Conservation (phyloP, 2,888 invertebrate species). For the Drosophila atroscutellata region DNA sequence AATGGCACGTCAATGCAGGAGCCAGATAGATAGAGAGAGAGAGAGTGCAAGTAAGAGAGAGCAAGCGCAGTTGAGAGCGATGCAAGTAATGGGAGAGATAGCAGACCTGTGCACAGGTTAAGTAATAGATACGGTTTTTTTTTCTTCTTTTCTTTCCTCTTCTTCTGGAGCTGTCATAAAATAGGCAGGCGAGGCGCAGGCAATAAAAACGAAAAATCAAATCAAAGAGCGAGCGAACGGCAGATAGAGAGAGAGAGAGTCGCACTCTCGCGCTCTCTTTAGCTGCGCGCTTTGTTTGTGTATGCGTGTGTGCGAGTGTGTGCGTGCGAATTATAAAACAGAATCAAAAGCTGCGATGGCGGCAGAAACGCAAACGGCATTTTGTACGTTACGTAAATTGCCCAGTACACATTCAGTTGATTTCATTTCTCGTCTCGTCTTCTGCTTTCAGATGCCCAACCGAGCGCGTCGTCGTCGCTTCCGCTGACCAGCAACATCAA, state of each 20-base stretch:
- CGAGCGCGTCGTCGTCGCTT: conserved; percentile 41
- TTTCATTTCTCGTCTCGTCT: conserved; percentile 59
- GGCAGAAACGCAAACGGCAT: conserved; percentile 66
- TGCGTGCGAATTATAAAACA: conserved; percentile 73
- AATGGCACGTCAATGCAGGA: conserved; percentile 60
- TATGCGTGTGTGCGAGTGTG: conserved; percentile 19
- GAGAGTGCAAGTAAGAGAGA: conserved; percentile 14
- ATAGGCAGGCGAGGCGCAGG: conserved; percentile 32
- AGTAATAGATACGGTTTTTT: conserved; percentile 71
- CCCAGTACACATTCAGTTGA: conserved; percentile 29
- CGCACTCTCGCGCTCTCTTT: conserved; percentile 13
- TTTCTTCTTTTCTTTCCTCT: conserved; percentile 20
- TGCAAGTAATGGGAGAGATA: conserved; percentile 40
- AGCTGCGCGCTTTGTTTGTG: conserved; percentile 11
- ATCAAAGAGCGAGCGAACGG: conserved; percentile 43
- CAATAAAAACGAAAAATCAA: conserved; percentile 49
- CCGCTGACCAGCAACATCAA: conserved; percentile 35
- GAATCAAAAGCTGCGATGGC: conserved; percentile 76
- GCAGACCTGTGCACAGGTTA: conserved; percentile 41
- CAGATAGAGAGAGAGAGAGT: not conserved
- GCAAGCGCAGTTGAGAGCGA: conserved; percentile 21
- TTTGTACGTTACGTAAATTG: conserved; percentile 71
- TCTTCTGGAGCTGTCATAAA: conserved; percentile 54
- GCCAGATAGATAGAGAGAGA: conserved; percentile 9
- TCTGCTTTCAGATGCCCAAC: conserved; percentile 55